Conservation (phyloP, 2,113 vertebrate genomes). For the Chloebia gouldiae region DNA sequence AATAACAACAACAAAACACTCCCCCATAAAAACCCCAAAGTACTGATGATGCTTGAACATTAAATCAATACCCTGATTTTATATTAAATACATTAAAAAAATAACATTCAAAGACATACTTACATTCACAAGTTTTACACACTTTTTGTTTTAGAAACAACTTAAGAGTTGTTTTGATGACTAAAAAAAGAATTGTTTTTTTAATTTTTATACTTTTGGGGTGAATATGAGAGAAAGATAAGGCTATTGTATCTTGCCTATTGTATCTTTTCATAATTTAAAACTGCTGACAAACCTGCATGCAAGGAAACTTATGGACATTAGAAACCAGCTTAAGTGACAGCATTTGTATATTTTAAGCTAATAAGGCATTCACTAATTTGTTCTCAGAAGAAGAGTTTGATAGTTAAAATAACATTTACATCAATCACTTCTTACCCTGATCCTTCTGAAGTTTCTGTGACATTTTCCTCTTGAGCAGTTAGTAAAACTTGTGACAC, state of each 20-base stretch:
- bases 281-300: neutral
- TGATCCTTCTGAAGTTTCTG: constrained; percentile 58
- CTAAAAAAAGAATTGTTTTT: neutral
- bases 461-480: constrained; percentile 83
- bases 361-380: neutral
- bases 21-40: neutral
- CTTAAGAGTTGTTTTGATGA: neutral
- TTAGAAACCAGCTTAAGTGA: neutral
- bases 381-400: neutral
- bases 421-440: constrained; percentile 67
- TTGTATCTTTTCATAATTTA: neutral
- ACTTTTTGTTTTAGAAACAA: neutral
- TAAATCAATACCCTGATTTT: neutral
- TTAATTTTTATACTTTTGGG: neutral
- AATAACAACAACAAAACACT: neutral
- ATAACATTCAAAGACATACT: neutral
- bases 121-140: neutral
- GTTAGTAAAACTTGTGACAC: constrained; percentile 84
- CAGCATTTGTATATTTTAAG: neutral
- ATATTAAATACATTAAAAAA: neutral
- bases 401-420: neutral
- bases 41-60: neutral
- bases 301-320: neutral
- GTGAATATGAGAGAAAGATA: neutral
- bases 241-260: neutral